Conservation (phyloP, 1,140 invertebrate genomes). For the Bombus confusus region DNA sequence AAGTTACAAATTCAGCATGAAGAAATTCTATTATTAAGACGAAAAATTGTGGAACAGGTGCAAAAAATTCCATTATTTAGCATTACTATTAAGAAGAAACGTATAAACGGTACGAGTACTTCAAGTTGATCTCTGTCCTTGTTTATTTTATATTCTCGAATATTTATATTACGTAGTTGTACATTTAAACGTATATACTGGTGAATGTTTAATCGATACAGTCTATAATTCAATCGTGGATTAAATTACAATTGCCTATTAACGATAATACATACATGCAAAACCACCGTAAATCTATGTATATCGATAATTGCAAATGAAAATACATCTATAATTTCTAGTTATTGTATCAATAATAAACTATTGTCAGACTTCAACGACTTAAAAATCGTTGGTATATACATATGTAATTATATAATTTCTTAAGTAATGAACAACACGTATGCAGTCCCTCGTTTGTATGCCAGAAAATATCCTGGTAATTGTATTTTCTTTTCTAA, state of each 20-base stretch:
- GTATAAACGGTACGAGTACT: background rate
- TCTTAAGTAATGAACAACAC: too few species aligned
- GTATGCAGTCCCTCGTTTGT: too few species aligned
- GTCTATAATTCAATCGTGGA: slow-evolving; percentile 55
- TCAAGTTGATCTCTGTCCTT: background rate
- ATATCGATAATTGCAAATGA: slow-evolving; percentile 43
- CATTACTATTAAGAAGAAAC: background rate
- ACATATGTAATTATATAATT: too few species aligned
- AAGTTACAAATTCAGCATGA: too few species aligned
- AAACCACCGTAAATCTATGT: slow-evolving; percentile 17
- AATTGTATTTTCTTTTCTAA: too few species aligned
- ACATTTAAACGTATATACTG: background rate
- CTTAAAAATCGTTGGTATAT: background rate
- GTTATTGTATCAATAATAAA: slow-evolving; percentile 37
- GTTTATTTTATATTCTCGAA: background rate
- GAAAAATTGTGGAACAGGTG: background rate
- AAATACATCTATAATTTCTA: slow-evolving; percentile 24
- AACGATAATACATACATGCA: slow-evolving; percentile 29
- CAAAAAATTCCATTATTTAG: too few species aligned
- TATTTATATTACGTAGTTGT: background rate
- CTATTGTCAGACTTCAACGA: slow-evolving; percentile 31
- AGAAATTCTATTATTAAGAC: background rate
- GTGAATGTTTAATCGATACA: background rate
- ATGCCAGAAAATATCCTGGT: too few species aligned
- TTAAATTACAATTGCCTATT: slow-evolving; percentile 60